Conservation (phyloP, 2,888 invertebrate genomes). For the Epirrhoe tristata region DNA sequence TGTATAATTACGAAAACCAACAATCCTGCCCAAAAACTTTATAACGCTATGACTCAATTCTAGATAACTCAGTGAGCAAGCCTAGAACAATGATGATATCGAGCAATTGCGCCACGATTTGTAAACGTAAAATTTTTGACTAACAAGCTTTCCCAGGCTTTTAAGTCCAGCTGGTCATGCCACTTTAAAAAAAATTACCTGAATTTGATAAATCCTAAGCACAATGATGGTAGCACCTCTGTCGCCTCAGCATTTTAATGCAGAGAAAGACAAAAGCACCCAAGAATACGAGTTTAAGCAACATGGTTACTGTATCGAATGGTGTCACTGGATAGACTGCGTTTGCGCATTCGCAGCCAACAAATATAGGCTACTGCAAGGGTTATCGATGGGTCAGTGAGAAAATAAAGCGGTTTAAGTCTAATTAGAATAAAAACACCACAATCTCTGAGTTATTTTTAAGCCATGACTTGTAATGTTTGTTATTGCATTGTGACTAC, state of each 20-base stretch:
- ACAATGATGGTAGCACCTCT: conserved; percentile 60
- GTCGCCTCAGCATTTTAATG: conserved; percentile 66
- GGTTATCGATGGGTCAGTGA: conserved; percentile 27
- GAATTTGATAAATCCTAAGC: conserved; percentile 39
- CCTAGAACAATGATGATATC: conserved; percentile 8
- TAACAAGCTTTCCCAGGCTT: no score
- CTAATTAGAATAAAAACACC: conserved; percentile 12
- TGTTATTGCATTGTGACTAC: neutral
- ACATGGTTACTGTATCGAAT: conserved; percentile 53
- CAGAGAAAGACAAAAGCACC: conserved; percentile 72
- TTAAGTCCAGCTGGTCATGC: no score
- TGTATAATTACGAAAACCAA: neutral
- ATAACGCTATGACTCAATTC: neutral
- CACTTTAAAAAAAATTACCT: conserved; percentile 26
- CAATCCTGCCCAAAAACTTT: neutral
- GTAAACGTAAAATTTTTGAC: neutral
- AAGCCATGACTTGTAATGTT: neutral
- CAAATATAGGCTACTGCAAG: conserved; percentile 45
- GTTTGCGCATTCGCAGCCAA: neutral
- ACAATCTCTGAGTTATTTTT: conserved; percentile 20
- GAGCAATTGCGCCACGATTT: conserved; percentile 8
- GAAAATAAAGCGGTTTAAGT: conserved; percentile 29
- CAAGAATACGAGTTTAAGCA: conserved; percentile 73
- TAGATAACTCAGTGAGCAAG: conserved; percentile 10
- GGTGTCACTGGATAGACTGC: conserved; percentile 26